These are phyloP conservation scores for Scaptodrosophila lebanonensis DNA, from an alignment of 1,140 invertebrate genomes.

Conservation along the genomic window DNA sequence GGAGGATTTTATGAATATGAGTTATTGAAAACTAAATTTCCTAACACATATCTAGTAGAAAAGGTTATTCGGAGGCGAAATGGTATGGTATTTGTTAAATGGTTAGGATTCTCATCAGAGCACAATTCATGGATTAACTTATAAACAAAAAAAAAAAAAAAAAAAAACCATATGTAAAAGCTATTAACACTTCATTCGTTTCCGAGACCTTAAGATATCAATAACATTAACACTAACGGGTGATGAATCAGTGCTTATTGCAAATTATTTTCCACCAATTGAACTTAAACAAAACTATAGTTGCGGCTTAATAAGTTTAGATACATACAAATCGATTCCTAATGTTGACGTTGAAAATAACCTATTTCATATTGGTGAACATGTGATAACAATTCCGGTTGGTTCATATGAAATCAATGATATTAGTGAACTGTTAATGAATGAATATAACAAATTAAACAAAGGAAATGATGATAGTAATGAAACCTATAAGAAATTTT, in stretches of 20 bases:
- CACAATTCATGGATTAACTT: too few relatives aligned
- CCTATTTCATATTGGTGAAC: too few relatives aligned
- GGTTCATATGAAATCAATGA: constrained; percentile 62
- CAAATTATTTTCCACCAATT: constrained; percentile 31
- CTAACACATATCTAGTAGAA: constrained; percentile 66
- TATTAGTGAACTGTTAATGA: too few relatives aligned
- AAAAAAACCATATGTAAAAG: too few relatives aligned
- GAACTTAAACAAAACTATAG: constrained; percentile 29
- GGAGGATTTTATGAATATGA: constrained; percentile 73
- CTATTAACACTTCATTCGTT: too few relatives aligned
- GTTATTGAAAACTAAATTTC: constrained; percentile 53
- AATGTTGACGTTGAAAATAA: constrained; percentile 52
- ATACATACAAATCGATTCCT: constrained; percentile 63
- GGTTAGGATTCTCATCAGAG: too few relatives aligned
- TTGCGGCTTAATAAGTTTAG: constrained; percentile 52
- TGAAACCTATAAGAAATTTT: too few relatives aligned
- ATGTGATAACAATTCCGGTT: constrained; percentile 60
- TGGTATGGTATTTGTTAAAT: background rate
- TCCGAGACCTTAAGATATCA: too few relatives aligned
- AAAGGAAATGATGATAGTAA: too few relatives aligned
- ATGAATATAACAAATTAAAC: too few relatives aligned
- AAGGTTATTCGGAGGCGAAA: constrained; percentile 50
- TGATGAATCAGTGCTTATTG: constrained; percentile 6
- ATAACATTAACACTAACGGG: constrained; percentile 27
- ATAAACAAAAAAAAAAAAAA: too few relatives aligned